Base-by-base conservation (phyloP, 2,797 vertebrate species). In the Cetoscarus ocellatus region DNA sequence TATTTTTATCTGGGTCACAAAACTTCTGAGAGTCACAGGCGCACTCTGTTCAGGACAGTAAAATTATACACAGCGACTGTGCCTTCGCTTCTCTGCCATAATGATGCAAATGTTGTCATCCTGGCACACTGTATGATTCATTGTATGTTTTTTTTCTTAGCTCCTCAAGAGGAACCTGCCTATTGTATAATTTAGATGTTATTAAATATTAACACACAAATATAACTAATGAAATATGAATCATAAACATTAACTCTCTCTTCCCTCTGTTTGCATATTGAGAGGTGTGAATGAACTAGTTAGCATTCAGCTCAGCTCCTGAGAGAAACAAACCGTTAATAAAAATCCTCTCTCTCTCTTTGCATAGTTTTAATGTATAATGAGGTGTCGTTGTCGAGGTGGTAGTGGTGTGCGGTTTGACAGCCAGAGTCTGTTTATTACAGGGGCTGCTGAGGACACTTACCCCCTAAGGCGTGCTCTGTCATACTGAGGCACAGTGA, bases 401-500 rank as follows among this genome's bases (percentile, higher is more conserved):
- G 58, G 49, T 34, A 48, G 58, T 6, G 65, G 61, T 73, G 70
- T 48, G 50, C 77, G 40, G 44, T 70, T 68, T 74, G 49, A 38
- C 39, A 70, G 63, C 15, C 49, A 51, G 51, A 54, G 48, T 54
- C 51, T 66, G 10, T 67, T 80, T 77, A 64, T 43, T 14, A 38
- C 5, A 0, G 12, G 38, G n/a, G 56, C 51, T 72, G 58, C 58
- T 53, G 70, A 62, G 67, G 70, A 84, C 72, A 88, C 96, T 95
- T 87, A 98, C 97, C 97, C 83, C 97, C 97, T 95, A 98, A 96
- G 90, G 97, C 97, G 86, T 98, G 97, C 95, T 98, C 97, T 35
- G 97, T 98, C 97, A 98, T 98, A 95, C 97, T 98, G 95, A 98
- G 96, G 94, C 97, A 98, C 94, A 98, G 95, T 80, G 97, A 98